phyloP scores from a whole-genome alignment of 2,113 vertebrate species.

The Bujurquina vittata region DNA sequence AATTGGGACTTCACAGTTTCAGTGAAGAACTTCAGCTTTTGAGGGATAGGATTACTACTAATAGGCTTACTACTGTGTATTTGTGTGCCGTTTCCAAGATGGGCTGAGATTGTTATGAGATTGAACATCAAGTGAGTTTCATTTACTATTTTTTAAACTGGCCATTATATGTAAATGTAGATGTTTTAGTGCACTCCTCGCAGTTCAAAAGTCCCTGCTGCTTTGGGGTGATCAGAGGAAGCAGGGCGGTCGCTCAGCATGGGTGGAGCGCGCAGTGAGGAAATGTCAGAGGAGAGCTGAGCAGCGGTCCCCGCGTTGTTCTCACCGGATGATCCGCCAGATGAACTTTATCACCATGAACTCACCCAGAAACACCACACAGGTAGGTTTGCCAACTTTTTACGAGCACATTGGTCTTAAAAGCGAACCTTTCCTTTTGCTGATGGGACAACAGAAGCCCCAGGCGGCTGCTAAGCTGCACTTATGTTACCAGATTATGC shows the following conservation, averaged over 20 bases:
- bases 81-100: not conserved
- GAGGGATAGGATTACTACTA: not conserved
- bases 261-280: conserved; percentile 61
- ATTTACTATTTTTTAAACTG: not conserved
- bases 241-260: conserved; percentile 37
- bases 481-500: not conserved
- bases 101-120: not conserved
- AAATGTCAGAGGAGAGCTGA: conserved; percentile 41
- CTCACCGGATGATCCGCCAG: not conserved
- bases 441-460: not conserved
- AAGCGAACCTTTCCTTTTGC: not conserved
- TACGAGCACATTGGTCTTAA: not conserved
- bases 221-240: not conserved
- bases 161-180: not conserved
- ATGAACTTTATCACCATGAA: not conserved
- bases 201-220: not conserved
- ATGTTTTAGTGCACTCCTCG: not conserved
- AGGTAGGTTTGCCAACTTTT: conserved; percentile 25
- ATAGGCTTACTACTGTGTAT: not conserved
- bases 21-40: not conserved
- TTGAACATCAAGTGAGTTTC: not conserved
- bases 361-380: not conserved
- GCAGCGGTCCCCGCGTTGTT: not conserved
- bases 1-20: not conserved
- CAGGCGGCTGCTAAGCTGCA: not conserved